A percentile compares a stretch with the other conserved stretches of the same genome.
These are phyloP conservation scores for Synanthedon formicaeformis DNA, from an alignment of 2,888 invertebrate genomes.

Conservation along the genomic window DNA sequence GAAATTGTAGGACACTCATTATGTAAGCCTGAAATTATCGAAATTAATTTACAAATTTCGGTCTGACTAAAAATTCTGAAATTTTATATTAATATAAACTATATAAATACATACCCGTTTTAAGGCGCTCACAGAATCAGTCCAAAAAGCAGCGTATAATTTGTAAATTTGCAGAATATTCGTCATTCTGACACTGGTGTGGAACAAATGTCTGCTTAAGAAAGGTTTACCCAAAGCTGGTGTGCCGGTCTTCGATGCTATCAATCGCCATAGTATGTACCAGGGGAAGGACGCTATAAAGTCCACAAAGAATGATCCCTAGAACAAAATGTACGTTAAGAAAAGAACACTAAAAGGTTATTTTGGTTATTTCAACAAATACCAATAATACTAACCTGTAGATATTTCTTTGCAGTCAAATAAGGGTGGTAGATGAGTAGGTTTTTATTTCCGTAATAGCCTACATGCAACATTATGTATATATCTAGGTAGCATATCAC, in stretches of 20 bases:
- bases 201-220: slow-evolving; percentile 36
- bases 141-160: slow-evolving; percentile 48
- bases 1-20: slow-evolving; percentile 60
- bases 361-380: neutral
- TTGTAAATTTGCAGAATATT: slow-evolving; percentile 59
- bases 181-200: slow-evolving; percentile 47
- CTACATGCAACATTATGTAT: slow-evolving; percentile 63
- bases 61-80: no score
- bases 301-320: slow-evolving; percentile 55
- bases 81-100: neutral
- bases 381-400: slow-evolving; percentile 30
- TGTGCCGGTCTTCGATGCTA: slow-evolving; percentile 24
- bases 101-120: slow-evolving; percentile 34
- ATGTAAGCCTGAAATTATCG: slow-evolving; percentile 49
- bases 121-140: slow-evolving; percentile 53
- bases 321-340: slow-evolving; percentile 11
- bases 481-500: slow-evolving; percentile 56
- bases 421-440: slow-evolving; percentile 66
- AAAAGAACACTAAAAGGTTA: no score
- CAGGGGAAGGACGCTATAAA: slow-evolving; percentile 60
- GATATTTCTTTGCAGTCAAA: slow-evolving; percentile 59
- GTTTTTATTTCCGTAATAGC: slow-evolving; percentile 58
- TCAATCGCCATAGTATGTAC: slow-evolving; percentile 41
- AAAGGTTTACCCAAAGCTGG: no score
- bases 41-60: no score